These are phyloP conservation scores for Agriotes lineatus DNA, from an alignment of 2,888 invertebrate genomes.

Conservation along the genomic window DNA sequence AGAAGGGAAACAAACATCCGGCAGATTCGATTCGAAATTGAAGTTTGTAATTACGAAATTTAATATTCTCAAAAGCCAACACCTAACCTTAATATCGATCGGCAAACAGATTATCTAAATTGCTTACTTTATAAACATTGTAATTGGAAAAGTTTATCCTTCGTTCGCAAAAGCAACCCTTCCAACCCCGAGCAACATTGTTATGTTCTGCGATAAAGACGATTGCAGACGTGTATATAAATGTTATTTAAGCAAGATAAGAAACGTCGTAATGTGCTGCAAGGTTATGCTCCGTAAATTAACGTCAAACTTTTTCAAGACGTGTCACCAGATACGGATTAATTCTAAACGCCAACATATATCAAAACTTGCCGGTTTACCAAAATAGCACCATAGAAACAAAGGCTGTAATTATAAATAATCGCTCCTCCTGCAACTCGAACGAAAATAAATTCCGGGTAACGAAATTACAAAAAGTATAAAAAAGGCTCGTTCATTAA, in stretches of 20 bases:
- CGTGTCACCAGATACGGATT: neutral
- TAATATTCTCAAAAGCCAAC: slow-evolving; percentile 58
- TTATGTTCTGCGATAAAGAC: slow-evolving; percentile 46
- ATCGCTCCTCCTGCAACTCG: slow-evolving; percentile 6
- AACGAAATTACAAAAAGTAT: slow-evolving; percentile 41
- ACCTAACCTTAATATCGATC: slow-evolving; percentile 60
- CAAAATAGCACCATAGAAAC: neutral
- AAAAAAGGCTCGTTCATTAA: slow-evolving; percentile 44
- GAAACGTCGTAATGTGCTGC: slow-evolving; percentile 19
- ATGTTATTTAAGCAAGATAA: slow-evolving; percentile 35
- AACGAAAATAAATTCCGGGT: slow-evolving; percentile 35
- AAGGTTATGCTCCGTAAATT: slow-evolving; percentile 17
- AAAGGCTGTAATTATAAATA: slow-evolving; percentile 19
- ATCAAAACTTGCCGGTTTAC: neutral
- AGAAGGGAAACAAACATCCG: slow-evolving; percentile 56
- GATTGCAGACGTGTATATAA: slow-evolving; percentile 47
- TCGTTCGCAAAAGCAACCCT: slow-evolving; percentile 51
- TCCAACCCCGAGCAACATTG: slow-evolving; percentile 42
- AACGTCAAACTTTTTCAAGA: slow-evolving; percentile 6
- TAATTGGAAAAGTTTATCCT: slow-evolving; percentile 62
- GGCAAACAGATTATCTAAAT: slow-evolving; percentile 64
- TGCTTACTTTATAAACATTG: slow-evolving; percentile 63
- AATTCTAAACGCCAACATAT: neutral
- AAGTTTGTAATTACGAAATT: slow-evolving; percentile 58
- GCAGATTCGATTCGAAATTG: slow-evolving; percentile 54